phyloP scores from a whole-genome alignment of 2,888 invertebrate species.

The Amphipoea oculea region DNA sequence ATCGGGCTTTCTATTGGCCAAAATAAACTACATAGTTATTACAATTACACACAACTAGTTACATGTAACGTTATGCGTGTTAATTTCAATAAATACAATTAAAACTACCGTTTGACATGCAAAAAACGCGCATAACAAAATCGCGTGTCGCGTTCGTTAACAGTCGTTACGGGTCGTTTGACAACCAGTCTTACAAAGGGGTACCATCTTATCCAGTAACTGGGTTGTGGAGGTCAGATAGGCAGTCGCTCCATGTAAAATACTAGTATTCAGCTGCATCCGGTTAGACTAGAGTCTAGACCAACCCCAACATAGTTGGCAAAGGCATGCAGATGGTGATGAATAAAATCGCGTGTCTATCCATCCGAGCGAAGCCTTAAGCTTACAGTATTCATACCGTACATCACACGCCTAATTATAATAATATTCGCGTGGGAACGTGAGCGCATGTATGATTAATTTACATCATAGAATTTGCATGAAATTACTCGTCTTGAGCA shows the following conservation, averaged over 20 bases:
- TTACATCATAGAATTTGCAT: conserved; percentile 45
- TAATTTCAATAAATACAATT: not conserved
- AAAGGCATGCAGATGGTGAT: not conserved
- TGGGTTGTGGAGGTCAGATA: not conserved
- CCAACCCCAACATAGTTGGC: not conserved
- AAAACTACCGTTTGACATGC: conserved; percentile 12
- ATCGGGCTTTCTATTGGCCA: not conserved
- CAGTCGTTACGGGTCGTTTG: not conserved
- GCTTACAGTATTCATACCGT: conserved; percentile 24
- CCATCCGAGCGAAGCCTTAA: conserved; percentile 5
- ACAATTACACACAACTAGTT: not conserved
- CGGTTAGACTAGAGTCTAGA: not conserved
- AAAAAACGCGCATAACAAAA: not conserved
- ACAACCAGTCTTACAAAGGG: not conserved
- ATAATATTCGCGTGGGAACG: conserved; percentile 54
- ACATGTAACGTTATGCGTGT: not conserved
- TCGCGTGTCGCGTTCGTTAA: conserved; percentile 8
- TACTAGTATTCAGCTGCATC: not conserved
- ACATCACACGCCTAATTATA: conserved; percentile 38
- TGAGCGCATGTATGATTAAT: conserved; percentile 43
- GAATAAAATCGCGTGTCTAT: conserved; percentile 30
- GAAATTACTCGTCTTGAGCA: conserved; percentile 37
- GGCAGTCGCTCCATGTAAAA: not conserved
- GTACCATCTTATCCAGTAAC: not conserved
- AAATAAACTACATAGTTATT: not conserved